Evolutionary conservation across 2,888 invertebrate genomes (phyloP).

Genomic region (Stenolophus ochropezus): DNA sequence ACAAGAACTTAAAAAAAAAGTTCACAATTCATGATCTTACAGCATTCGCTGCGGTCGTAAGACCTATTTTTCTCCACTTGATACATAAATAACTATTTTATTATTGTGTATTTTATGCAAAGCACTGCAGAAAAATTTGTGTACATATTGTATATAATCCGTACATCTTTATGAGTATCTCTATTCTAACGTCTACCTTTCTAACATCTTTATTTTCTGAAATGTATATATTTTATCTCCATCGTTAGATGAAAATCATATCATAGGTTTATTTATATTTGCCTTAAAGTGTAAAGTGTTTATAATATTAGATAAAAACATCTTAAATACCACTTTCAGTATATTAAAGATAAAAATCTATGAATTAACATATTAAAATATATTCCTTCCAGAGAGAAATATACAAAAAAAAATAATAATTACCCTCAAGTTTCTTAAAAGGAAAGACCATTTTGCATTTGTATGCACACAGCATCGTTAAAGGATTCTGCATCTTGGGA

Average conservation of each 20-base stretch:
- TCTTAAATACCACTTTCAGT: not conserved
- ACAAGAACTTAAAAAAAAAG: no score
- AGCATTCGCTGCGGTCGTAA: no score
- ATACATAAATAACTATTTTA: no score
- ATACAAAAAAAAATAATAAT: not conserved
- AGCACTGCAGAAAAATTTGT: not conserved
- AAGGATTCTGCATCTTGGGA: constrained; percentile 20
- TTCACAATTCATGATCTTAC: no score
- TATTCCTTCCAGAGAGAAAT: not conserved
- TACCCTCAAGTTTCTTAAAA: constrained; percentile 3
- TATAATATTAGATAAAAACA: not conserved
- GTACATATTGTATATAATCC: not conserved
- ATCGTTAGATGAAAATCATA: not conserved
- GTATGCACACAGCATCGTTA: constrained; percentile 17
- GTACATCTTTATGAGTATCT: not conserved
- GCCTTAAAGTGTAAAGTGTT: not conserved
- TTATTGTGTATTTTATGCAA: no score
- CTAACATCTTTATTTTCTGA: not conserved
- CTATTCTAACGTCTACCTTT: not conserved
- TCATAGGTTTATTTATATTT: not conserved
- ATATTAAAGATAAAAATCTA: constrained; percentile 1
- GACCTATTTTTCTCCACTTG: no score
- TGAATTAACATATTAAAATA: constrained; percentile 15
- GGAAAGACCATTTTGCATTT: constrained; percentile 16
- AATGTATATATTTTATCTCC: not conserved